Base-by-base conservation (phyloP, 2,113 vertebrate species). In the Oryzias melastigma region DNA sequence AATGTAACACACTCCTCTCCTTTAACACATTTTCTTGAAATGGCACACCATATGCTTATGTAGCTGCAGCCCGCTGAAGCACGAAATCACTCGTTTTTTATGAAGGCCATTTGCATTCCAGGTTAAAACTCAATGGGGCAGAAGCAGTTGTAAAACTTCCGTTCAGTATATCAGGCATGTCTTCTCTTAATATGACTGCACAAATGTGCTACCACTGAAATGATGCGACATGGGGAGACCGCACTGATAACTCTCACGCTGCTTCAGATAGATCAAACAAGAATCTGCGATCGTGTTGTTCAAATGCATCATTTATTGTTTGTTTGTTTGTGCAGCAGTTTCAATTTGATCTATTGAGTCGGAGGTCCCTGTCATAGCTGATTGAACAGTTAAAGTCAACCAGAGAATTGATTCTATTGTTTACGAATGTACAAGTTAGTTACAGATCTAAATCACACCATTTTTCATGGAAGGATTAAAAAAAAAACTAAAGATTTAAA, bases 21-120 rank as follows among this genome's bases (percentile, higher is more conserved):
- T 27, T 67, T 57, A 65, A 80, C 67, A 46, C 47, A 52, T 78
- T 80, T 80, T 67, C 42, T 52, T 50, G 49, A 75, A 56, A 68
- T 72, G 57, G 48, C 57, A 66, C 47, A 65, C 79, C 73, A 61
- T 83, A 73, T 83, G 79, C 68, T 65, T 83, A 65, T 82, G 65
- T 74, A 52, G 65, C 51, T 65, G 71, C 45, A 65, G 59, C 19
- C 78, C 62, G 74, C 35, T 73, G 77, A 81, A 78, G 71, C 77
- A 46, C 86, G 74, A 85, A 88, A 88, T 88, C 78, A 80, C 71
- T 87, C 67, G 65, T 68, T 81, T 87, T 81, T 80, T 76, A 73
- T 75, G 66, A 71, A 79, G 58, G 68, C 67, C 20, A 84, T 82
- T 81, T 87, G 73, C 78, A 82, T 77, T 83, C 65, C 67, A 75